Evolutionary conservation across 2,113 vertebrate genomes (phyloP).

Genomic region (Blennius ocellaris): DNA sequence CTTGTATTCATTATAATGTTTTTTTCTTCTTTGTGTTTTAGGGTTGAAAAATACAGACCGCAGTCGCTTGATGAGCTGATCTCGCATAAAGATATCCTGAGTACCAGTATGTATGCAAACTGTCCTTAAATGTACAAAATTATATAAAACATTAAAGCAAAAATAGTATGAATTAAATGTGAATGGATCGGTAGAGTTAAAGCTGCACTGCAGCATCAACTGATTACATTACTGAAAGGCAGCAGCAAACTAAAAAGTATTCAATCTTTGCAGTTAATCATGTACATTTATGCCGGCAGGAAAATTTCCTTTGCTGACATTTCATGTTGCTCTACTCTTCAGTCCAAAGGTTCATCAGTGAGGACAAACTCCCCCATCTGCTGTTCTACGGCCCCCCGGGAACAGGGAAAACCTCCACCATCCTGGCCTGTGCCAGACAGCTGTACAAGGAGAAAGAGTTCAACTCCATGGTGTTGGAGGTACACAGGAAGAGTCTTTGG

Average conservation of each 20-base stretch:
- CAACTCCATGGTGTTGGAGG: slow-evolving; percentile 97
- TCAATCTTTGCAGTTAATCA: too few species aligned
- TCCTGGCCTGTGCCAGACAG: slow-evolving; percentile 92
- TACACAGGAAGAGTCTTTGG: slow-evolving; percentile 38
- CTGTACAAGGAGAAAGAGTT: slow-evolving; percentile 94
- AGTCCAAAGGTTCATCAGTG: slow-evolving; percentile 95
- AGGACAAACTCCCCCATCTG: slow-evolving; percentile 93
- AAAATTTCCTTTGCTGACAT: too few species aligned
- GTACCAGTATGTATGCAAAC: slow-evolving; percentile 86
- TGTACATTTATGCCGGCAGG: too few species aligned
- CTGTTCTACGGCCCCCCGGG: slow-evolving; percentile 97
- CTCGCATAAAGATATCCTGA: slow-evolving; percentile 94
- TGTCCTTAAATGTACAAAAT: not conserved
- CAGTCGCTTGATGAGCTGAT: slow-evolving; percentile 92
- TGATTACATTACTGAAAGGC: too few species aligned
- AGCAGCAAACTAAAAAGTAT: too few species aligned
- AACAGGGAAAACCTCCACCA: slow-evolving; percentile 97
- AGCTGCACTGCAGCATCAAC: too few species aligned
- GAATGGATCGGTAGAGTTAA: too few species aligned
- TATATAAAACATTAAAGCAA: too few species aligned
- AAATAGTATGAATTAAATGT: too few species aligned
- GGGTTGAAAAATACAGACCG: slow-evolving; percentile 98
- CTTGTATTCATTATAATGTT: too few species aligned
- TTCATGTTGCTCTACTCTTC: not conserved
- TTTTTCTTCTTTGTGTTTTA: slow-evolving; percentile 50